Evolutionary conservation across 2,888 invertebrate genomes (phyloP).

Genomic region (Pyralis farinalis): DNA sequence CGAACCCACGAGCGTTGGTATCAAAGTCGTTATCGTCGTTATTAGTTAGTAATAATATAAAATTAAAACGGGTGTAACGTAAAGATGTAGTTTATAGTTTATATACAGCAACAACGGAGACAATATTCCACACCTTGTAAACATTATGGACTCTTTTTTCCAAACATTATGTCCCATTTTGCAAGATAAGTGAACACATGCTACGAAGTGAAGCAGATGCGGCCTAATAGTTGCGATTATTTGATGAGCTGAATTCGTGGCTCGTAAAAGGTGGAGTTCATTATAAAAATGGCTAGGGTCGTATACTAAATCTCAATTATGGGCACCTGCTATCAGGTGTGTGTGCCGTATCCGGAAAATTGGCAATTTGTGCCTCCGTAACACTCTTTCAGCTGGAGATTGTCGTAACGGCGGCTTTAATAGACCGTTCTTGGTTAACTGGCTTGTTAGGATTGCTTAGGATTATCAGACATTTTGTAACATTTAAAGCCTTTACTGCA

Average conservation of each 20-base stretch:
- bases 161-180: neutral
- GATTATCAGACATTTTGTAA: too few relatives aligned
- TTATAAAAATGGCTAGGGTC: slow-evolving; percentile 9
- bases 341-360: slow-evolving; percentile 3
- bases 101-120: too few relatives aligned
- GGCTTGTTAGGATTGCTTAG: too few relatives aligned
- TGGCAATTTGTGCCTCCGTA: slow-evolving; percentile 9
- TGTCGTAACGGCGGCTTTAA: slow-evolving; percentile 8
- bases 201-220: neutral
- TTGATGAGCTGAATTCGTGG: neutral
- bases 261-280: slow-evolving; percentile 1
- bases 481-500: too few relatives aligned
- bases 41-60: too few relatives aligned
- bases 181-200: neutral
- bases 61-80: too few relatives aligned
- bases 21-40: too few relatives aligned
- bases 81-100: too few relatives aligned
- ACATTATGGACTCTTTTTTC: neutral
- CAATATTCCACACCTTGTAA: too few relatives aligned
- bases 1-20: too few relatives aligned
- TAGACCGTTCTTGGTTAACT: slow-evolving; percentile 1
- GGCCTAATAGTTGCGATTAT: slow-evolving; percentile 1
- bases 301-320: slow-evolving; percentile 11
- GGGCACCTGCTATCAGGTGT: slow-evolving; percentile 7
- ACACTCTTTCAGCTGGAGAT: slow-evolving; percentile 4